These are phyloP conservation scores for Petroica traversi DNA, from an alignment of 2,113 vertebrate genomes.

Conservation along the genomic window DNA sequence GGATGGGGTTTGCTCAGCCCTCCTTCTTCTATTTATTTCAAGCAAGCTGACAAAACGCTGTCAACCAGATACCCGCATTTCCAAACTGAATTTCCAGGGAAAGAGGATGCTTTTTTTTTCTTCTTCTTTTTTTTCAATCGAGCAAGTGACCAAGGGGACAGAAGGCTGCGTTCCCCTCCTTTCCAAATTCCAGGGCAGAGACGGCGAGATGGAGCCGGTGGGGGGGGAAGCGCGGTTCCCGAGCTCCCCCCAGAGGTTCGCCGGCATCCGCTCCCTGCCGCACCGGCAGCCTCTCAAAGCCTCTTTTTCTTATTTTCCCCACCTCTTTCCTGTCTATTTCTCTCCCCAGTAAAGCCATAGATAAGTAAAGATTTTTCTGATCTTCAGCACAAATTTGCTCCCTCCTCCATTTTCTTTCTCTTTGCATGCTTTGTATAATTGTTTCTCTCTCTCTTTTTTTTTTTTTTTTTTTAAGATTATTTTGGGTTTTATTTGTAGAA, in stretches of 20 bases:
- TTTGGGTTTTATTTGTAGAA: not conserved
- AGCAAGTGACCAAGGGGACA: not conserved
- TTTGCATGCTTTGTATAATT: not conserved
- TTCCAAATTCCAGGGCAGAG: not conserved
- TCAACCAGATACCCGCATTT: not conserved
- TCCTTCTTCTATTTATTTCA: not conserved
- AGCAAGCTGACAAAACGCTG: not conserved
- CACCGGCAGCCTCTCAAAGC: not conserved
- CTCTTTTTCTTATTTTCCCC: not conserved
- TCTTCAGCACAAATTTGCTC: not conserved
- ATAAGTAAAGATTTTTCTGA: not conserved
- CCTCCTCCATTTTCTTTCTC: not conserved
- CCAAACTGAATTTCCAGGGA: not conserved
- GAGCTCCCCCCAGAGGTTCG: conserved; percentile 63
- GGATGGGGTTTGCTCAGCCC: not conserved
- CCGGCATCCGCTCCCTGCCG: not conserved
- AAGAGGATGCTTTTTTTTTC: not conserved
- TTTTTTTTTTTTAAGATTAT: not conserved
- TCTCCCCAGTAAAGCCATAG: not conserved
- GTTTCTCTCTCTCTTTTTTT: not conserved
- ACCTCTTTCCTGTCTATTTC: not conserved
- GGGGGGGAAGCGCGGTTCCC: conserved; percentile 10
- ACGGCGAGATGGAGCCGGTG: not conserved
- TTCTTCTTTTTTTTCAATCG: too few relatives aligned
- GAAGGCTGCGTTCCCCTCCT: not conserved